phyloP scores from a whole-genome alignment of 2,797 vertebrate genomes.

The Lagocephalus sceleratus region DNA sequence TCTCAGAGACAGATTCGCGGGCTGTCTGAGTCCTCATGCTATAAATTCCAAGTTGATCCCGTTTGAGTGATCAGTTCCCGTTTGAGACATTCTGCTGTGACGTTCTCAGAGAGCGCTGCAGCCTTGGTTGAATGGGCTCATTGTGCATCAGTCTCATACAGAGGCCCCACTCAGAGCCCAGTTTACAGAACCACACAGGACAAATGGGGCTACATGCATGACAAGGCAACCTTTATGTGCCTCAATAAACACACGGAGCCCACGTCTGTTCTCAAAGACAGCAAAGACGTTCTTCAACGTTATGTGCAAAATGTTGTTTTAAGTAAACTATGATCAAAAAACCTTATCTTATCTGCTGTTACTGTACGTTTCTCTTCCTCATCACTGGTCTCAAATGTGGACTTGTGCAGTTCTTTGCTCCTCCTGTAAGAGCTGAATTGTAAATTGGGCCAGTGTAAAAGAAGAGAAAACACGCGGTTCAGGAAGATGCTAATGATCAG shows the following conservation, averaged over 20 bases:
- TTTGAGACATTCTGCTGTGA: slow-evolving; percentile 29
- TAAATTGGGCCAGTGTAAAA: no score
- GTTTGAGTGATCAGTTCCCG: slow-evolving; percentile 15
- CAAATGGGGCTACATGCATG: slow-evolving; percentile 40
- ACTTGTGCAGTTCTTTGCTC: no score
- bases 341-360: no score
- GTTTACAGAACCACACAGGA: slow-evolving; percentile 34
- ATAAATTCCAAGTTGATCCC: slow-evolving; percentile 4
- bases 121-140: slow-evolving; percentile 54
- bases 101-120: slow-evolving; percentile 30
- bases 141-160: slow-evolving; percentile 58
- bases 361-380: no score
- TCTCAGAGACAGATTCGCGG: slow-evolving; percentile 4
- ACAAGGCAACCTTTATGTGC: slow-evolving; percentile 64
- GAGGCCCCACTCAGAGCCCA: slow-evolving; percentile 44
- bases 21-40: not conserved
- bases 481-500: no score
- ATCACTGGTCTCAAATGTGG: no score
- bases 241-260: slow-evolving; percentile 27
- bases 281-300: slow-evolving; percentile 40
- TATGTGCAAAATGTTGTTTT: slow-evolving; percentile 4
- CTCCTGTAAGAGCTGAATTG: no score
- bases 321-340: no score
- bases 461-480: no score
- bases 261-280: slow-evolving; percentile 34